Evolutionary conservation across 2,113 vertebrate genomes (phyloP).

Genomic region (Kobus ellipsiprymnus): DNA sequence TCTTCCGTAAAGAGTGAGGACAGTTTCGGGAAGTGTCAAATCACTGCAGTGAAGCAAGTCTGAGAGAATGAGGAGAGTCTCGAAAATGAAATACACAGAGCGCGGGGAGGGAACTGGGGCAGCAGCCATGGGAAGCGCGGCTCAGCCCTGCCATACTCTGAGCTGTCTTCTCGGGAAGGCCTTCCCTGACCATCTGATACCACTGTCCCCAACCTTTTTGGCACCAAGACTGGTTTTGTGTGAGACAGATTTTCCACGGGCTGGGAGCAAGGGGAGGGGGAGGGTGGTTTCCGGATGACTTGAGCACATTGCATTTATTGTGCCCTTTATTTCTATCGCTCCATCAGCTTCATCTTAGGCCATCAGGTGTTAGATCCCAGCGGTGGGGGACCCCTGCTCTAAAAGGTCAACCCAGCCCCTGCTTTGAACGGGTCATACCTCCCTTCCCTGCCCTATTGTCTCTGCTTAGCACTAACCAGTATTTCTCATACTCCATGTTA

Average conservation of each 20-base stretch:
- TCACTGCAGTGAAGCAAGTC: slow-evolving; percentile 19
- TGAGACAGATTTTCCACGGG: not conserved
- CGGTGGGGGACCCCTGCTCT: not conserved
- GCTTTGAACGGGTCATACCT: rapidly evolving
- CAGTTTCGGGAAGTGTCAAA: not conserved
- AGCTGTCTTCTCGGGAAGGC: not conserved
- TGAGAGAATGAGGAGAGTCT: not conserved
- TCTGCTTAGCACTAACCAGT: not conserved
- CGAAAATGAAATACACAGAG: slow-evolving; percentile 21
- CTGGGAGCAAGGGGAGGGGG: rapidly evolving
- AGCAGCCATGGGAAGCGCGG: not conserved
- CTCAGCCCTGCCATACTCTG: rapidly evolving
- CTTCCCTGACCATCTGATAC: not conserved
- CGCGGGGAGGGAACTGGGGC: rapidly evolving
- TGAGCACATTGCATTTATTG: not conserved
- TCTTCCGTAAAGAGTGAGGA: slow-evolving; percentile 24
- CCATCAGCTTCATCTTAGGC: not conserved
- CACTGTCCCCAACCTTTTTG: not conserved
- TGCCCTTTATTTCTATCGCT: not conserved
- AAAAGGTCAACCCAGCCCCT: not conserved
- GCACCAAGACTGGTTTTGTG: not conserved
- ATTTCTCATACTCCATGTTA: not conserved
- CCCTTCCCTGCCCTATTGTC: not conserved
- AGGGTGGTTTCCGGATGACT: not conserved
- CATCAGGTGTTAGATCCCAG: not conserved